phyloP scores from a whole-genome alignment of 2,888 invertebrate species.

The Caradrina clavipalpis region DNA sequence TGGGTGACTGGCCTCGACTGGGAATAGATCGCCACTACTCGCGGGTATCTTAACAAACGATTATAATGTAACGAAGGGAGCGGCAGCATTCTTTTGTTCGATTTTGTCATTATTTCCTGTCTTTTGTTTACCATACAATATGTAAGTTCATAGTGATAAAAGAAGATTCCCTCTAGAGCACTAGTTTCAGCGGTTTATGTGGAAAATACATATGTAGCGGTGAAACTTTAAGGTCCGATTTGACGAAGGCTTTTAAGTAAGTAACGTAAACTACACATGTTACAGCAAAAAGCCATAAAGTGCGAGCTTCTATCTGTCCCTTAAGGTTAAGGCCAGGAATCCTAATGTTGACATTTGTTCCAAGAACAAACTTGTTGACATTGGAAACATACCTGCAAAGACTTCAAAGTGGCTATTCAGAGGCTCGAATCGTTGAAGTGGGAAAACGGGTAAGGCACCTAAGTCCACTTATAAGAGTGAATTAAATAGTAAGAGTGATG shows the following conservation, averaged over 20 bases:
- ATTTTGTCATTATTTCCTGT: neutral
- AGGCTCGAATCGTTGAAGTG: slow-evolving; percentile 34
- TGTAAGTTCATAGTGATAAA: neutral
- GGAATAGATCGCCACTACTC: slow-evolving; percentile 17
- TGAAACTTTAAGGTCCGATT: slow-evolving; percentile 35
- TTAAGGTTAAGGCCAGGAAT: slow-evolving; percentile 43
- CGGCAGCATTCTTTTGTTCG: neutral
- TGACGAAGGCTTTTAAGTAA: slow-evolving; percentile 44
- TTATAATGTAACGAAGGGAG: slow-evolving; percentile 7
- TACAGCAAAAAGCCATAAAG: slow-evolving; percentile 58
- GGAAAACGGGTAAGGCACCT: slow-evolving; percentile 48
- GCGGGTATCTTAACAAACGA: slow-evolving; percentile 12
- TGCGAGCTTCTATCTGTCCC: slow-evolving; percentile 49
- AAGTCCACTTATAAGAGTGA: slow-evolving; percentile 25
- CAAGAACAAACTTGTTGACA: slow-evolving; percentile 56
- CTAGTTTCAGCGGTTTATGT: slow-evolving; percentile 20
- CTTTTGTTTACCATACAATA: neutral
- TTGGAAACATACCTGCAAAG: slow-evolving; percentile 37
- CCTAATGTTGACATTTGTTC: slow-evolving; percentile 52
- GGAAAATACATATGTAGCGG: slow-evolving; percentile 26
- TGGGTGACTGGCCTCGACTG: slow-evolving; percentile 33
- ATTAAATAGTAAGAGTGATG: slow-evolving; percentile 3
- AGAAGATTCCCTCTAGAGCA: slow-evolving; percentile 30
- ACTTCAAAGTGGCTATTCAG: slow-evolving; percentile 49
- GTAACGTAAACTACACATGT: slow-evolving; percentile 45